These are phyloP conservation scores for Clostera curtula DNA, from an alignment of 2,888 invertebrate genomes.

Conservation along the genomic window DNA sequence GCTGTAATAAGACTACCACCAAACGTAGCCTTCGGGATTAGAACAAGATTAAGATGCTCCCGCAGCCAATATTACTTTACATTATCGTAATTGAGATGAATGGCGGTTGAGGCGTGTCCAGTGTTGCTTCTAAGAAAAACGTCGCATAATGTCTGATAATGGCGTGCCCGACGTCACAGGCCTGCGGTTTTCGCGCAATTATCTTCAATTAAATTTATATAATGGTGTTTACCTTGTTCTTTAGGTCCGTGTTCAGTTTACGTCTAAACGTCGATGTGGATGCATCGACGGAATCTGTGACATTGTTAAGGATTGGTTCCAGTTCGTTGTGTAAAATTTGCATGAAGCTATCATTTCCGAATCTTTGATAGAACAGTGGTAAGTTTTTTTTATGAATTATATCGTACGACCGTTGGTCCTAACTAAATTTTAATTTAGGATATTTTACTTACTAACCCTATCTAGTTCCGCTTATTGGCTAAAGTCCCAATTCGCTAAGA, in stretches of 20 bases:
- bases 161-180: constrained; percentile 38
- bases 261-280: constrained; percentile 26
- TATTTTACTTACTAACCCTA: no score
- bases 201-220: constrained; percentile 59
- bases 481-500: no score
- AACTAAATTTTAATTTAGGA: no score
- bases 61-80: constrained; percentile 21
- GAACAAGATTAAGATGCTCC: constrained; percentile 16
- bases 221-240: constrained; percentile 48
- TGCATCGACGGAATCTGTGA: constrained; percentile 8
- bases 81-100: constrained; percentile 50
- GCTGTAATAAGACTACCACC: no score
- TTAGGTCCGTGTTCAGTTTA: constrained; percentile 43
- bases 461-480: no score
- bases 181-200: constrained; percentile 54
- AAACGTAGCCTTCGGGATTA: no score
- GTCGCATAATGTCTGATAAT: constrained; percentile 28
- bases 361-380: no score
- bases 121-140: constrained; percentile 32
- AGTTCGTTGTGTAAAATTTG: no score
- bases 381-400: no score
- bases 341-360: no score
- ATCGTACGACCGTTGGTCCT: no score
- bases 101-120: constrained; percentile 31
- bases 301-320: no score